Evolutionary conservation across 1,140 invertebrate genomes (phyloP), one percentile per base, ranked within the genome.

Genomic region (Pseudomyrmex flavicornis): DNA sequence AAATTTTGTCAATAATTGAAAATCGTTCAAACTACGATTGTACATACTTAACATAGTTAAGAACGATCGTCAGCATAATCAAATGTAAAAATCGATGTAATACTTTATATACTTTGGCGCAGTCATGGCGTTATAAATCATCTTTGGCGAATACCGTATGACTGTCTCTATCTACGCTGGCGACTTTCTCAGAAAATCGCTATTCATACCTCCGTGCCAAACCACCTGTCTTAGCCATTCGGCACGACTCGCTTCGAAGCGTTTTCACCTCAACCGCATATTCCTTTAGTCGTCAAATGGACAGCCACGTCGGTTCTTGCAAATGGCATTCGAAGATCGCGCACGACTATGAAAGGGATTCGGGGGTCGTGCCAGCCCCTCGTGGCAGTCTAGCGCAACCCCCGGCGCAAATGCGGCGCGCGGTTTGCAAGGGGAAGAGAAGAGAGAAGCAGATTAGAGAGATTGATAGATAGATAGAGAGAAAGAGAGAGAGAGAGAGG

Each of bases 331-430:
- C 70, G 82, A 75, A 83, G 73, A 66, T 50, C 72, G 66, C 44
- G 86, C 8, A n/a, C 62, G 68, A 82, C 48, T 85, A 85, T 77
- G 86, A 88, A 85, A 88, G 68, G 70, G 72, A 73, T 80, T 79
- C 75, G 85, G 17, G 82, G 62, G 58, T 65, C 66, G 61, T 68
- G 75, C 59, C 86, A 63, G 72, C 17, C 75, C 66, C 54, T 20
- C 68, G 13, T 65, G 44, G 44, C 22, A 20, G 44, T 54, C 73
- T 77, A 62, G 63, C 86, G 62, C 66, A 63, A 35, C 17, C 66
- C 68, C 15, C 26, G 59, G 52, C 48, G 46, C 20, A 46, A 56
- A 70, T 65, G 46, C 17, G 56, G 48, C 59, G 59, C 59, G 59
- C 77, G 63, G 54, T 80, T 70, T 79, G 70, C 15, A 17, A 9